Base-by-base conservation (phyloP, 2,888 invertebrate species). In the Dicyrtomina minuta region DNA sequence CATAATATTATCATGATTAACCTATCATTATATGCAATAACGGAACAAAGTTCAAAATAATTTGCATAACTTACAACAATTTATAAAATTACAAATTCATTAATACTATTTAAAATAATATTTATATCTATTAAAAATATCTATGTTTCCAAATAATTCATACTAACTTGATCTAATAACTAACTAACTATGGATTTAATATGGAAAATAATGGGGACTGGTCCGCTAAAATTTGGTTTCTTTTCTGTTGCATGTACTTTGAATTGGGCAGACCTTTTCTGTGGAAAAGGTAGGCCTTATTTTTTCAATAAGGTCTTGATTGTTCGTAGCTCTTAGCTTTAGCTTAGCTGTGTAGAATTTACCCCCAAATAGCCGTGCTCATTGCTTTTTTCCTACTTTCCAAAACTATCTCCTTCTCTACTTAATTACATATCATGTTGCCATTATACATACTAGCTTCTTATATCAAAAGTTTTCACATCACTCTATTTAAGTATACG, bases 211-310 rank as follows among this genome's bases (percentile, higher is more conserved):
- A 65, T 65, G 56, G 33, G 64, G 65, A 65, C 53, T 64, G 64
- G 64, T 55, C 53, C 58, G 62, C 68, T 68, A 55, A 70, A 22
- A 60, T 60, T 62, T 67, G 51, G 8, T 67, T 70, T 56, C 44
- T 60, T 62, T 68, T 68, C 53, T 71, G 53, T 71, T 71, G 71
- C 71, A 71, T 71, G 71, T 65, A 49, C 55, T 62, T 62, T 62
- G 20, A 22, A 33, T 62, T 46, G 58, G 64, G 68, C 68, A 65
- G 71, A 65, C 68, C 71, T 71, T 71, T 68, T 71, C 71, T 22
- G 56, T 15, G 13, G 68, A 64, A 68, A 65, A 71, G 71, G 71
- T 71, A 71, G 71, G 71, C 71, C 65, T 59, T 71, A 56, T 46
- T 55, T 51, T 70, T 55, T 55, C 41, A 53, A 64, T 70, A 60